Percentiles rank a stretch among this genome's conserved stretches.
Evolutionary conservation across 2,797 vertebrate genomes (phyloP).

Genomic region (Cryptoblepharus egeriae): DNA sequence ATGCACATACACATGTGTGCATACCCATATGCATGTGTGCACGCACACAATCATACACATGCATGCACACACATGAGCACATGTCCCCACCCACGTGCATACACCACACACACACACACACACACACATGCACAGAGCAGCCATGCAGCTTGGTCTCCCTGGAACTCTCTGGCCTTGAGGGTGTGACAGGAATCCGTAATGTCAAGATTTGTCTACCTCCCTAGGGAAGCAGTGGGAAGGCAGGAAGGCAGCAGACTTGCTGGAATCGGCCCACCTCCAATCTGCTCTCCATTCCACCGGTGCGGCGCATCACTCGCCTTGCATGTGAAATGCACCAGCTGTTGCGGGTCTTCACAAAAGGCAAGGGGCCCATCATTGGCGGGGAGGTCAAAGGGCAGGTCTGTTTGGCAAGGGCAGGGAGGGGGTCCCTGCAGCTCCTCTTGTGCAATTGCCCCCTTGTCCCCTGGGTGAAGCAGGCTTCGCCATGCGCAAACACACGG

Average conservation of each 20-base stretch:
- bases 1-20: no score
- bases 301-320: not conserved
- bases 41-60: no score
- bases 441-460: slow-evolving; percentile 9
- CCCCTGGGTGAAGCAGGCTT: not conserved
- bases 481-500: not conserved
- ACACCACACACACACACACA: no score
- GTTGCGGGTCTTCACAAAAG: not conserved
- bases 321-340: not conserved
- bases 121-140: not conserved
- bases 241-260: not conserved
- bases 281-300: slow-evolving; percentile 2
- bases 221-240: not conserved
- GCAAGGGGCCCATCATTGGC: not conserved
- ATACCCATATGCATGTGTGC: no score
- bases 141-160: not conserved
- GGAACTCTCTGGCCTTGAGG: slow-evolving; percentile 2
- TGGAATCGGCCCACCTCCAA: slow-evolving; percentile 15
- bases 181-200: not conserved
- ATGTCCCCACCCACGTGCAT: no score
- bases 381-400: not conserved
- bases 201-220: slow-evolving; percentile 12
- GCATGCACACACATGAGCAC: no score
- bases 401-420: not conserved
- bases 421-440: not conserved